phyloP scores from a whole-genome alignment of 2,888 invertebrate species.

The Neocrepidodera transversa region DNA sequence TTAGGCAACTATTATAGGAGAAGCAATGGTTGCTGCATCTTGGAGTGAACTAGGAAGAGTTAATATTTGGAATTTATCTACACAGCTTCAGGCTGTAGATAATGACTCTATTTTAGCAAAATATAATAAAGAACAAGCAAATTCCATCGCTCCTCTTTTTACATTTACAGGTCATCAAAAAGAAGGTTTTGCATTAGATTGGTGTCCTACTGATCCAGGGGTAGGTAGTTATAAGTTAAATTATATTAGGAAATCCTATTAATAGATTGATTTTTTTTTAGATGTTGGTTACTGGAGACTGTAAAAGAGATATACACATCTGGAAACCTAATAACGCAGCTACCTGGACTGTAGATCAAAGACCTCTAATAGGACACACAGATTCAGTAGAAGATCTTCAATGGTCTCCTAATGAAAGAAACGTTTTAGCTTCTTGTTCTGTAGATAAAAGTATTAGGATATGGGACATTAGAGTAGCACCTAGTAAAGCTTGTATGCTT shows the following conservation, averaged over 20 bases:
- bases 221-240: constrained; percentile 57
- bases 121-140: constrained; percentile 68
- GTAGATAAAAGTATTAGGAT: constrained; percentile 90
- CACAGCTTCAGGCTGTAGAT: constrained; percentile 82
- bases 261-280: constrained; percentile 51
- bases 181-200: constrained; percentile 96
- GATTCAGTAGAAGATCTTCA: constrained; percentile 97
- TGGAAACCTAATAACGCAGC: constrained; percentile 83
- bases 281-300: constrained; percentile 93
- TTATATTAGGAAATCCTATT: too few relatives aligned
- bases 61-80: constrained; percentile 88
- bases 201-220: constrained; percentile 84
- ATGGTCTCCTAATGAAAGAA: constrained; percentile 96
- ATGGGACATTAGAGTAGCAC: constrained; percentile 92
- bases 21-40: constrained; percentile 80
- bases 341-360: constrained; percentile 88
- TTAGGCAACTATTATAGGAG: constrained; percentile 68
- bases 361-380: constrained; percentile 86
- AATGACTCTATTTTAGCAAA: constrained; percentile 68
- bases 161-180: constrained; percentile 90
- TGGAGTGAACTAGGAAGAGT: constrained; percentile 97
- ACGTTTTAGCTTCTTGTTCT: constrained; percentile 89
- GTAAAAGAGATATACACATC: constrained; percentile 89
- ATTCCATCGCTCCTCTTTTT: constrained; percentile 73
- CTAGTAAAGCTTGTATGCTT: constrained; percentile 90